phyloP scores from a whole-genome alignment of 2,888 invertebrate species.

The Orthosia incerta region DNA sequence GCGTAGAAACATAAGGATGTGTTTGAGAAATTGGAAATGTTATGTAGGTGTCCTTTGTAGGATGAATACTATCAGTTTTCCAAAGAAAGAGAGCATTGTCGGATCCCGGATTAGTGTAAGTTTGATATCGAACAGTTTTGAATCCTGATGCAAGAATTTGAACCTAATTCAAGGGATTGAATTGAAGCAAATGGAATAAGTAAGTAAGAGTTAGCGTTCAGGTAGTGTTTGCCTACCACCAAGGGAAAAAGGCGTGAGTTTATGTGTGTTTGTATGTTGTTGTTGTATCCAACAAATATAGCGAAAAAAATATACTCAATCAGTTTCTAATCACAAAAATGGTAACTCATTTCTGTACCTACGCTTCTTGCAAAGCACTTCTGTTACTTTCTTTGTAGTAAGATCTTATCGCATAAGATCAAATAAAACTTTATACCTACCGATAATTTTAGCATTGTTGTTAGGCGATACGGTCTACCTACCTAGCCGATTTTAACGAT shows the following conservation, averaged over 20 bases:
- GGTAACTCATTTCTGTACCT: no score
- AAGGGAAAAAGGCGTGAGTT: no score
- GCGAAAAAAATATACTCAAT: no score
- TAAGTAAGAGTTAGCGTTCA: no score
- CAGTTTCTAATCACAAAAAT: no score
- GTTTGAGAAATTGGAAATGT: conserved; percentile 3
- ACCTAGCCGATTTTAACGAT: conserved; percentile 57
- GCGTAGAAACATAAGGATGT: conserved; percentile 47
- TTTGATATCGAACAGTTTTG: no score
- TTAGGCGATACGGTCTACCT: conserved; percentile 15
- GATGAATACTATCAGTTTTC: not conserved
- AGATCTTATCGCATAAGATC: conserved; percentile 32
- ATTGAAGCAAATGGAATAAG: no score
- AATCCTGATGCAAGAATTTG: no score
- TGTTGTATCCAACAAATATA: no score
- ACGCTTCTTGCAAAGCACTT: not conserved
- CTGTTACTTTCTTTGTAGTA: not conserved
- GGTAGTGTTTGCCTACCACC: no score
- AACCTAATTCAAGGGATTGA: no score
- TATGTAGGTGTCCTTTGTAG: not conserved
- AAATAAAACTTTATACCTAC: conserved; percentile 34
- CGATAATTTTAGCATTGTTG: conserved; percentile 16
- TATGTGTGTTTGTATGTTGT: no score
- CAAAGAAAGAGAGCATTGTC: not conserved
- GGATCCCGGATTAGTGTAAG: not conserved